Evolutionary conservation across 2,888 invertebrate species (phyloP), one percentile per base, ranked within the genome.

Genomic region (Argyresthia albistria): DNA sequence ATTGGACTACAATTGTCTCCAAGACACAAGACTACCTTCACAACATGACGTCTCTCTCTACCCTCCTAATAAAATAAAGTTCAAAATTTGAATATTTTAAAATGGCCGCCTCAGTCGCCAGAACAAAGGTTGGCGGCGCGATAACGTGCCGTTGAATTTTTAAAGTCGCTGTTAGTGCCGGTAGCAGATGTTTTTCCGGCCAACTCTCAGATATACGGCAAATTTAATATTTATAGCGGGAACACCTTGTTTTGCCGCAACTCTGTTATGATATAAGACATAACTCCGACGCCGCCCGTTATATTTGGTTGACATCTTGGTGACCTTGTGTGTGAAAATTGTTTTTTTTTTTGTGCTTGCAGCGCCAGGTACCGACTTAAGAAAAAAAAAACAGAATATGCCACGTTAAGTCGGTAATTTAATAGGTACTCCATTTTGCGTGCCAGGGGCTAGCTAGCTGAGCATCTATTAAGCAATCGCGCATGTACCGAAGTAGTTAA

Each of bases 191-290:
- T 69, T 72, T 64, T 69, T 68, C 67, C 66, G 66, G 63, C 66
- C 67, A 73, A 73, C 74, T 74, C 72, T 65, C 72, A 70, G 78
- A 77, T 57, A 79, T 74, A 77, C 70, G 67, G 69, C 67, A 69
- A 76, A 80, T 84, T 78, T 82, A 84, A 82, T 84, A 86, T 86
- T 86, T 81, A 83, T 81, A 75, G 74, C 68, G 63, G 57, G 66
- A 70, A 71, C 74, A 76, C 71, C 70, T 74, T 70, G 70, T 77
- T 77, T 79, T 79, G 68, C 62, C 58, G 63, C 64, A 52, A 43
- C 50, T 12, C 16, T 15, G 42, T 39, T 50, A 14, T 35, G 48
- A 36, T 48, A 48, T 48, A 36, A 48, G 48, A 48, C 37, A 48
- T 37, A 35, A 36, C 48, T 48, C 4, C 48, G 48, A 12, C 48